These are phyloP conservation scores for Pterostichus niger DNA, from an alignment of 2,888 invertebrate species.

Conservation along the genomic window DNA sequence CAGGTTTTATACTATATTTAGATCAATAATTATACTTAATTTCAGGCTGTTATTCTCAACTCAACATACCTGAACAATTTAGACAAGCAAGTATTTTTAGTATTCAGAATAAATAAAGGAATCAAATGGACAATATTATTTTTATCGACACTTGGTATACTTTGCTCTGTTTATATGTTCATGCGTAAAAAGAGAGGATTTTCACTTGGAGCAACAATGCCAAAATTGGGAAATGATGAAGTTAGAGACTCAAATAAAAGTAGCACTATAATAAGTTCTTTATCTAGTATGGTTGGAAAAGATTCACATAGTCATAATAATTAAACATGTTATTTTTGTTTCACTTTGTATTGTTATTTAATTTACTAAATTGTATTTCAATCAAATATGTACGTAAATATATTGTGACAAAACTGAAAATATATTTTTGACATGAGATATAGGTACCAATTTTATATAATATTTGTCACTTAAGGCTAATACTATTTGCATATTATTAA, in stretches of 20 bases:
- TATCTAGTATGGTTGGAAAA: constrained; percentile 45
- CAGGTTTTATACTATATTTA: no score
- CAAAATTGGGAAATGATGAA: constrained; percentile 49
- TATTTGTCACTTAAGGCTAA: no score
- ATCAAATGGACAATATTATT: constrained; percentile 53
- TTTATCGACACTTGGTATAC: constrained; percentile 42
- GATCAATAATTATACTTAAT: neutral
- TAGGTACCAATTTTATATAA: no score
- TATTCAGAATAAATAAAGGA: constrained; percentile 50
- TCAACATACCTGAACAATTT: constrained; percentile 59
- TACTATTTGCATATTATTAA: no score
- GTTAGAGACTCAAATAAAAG: constrained; percentile 53
- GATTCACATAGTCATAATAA: constrained; percentile 31
- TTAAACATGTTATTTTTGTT: constrained; percentile 1
- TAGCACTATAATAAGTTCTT: constrained; percentile 53
- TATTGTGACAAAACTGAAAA: no score
- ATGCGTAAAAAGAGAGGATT: constrained; percentile 59
- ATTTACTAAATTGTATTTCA: neutral
- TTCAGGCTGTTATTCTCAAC: constrained; percentile 57
- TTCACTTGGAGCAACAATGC: constrained; percentile 56
- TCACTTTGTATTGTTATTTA: neutral
- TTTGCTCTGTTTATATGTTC: constrained; percentile 41
- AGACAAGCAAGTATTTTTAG: constrained; percentile 61
- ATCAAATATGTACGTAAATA: no score
- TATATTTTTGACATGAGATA: no score